Base-by-base conservation (phyloP, 2,888 invertebrate genomes). In the Patella depressa region DNA sequence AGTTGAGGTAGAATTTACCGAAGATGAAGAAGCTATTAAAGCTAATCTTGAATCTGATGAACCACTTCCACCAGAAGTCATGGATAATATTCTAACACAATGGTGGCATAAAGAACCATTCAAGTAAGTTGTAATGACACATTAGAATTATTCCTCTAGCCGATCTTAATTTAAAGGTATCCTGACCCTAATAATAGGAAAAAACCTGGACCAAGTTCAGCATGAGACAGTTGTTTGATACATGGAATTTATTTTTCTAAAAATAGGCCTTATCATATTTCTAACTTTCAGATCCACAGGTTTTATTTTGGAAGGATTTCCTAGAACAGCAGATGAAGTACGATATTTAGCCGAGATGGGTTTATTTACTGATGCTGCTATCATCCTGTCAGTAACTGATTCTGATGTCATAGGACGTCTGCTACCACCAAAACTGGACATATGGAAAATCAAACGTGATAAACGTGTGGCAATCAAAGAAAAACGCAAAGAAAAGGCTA, bases 21-120 rank as follows among this genome's bases (percentile, higher is more conserved):
- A 91, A 72, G 90, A 91, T 72, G 91, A 92, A 79, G 90, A 91
- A 79, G 88, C 88, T 15, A 92, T 92, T 59, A 90, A 90, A 78
- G 84, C 85, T 54, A 90, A 91, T 82, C 83, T 92, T 54, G 90
- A 91, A 79, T 83, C 80, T 72, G 90, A 90, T 65, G 91, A 92
- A 53, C 82, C 90, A 2, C 84, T 92, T 29, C 85, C 91, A 14
- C 83, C 84, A 29, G 91, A 91, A 65, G 79, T 91, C n/a, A 83
- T 92, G 19, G 89, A 90, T 59, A 88, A 85, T 72, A 89, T 92
- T 69, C 65, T 92, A 17, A 83, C 84, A 29, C 83, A 86, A 65
- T 91, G 88, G 87, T 92, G 91, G 91, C 86, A 87, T n/a, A 88
- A 88, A 80, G 91, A 91, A 79, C 91, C 92, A n/a, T 88, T 86